Conservation (phyloP, 1,140 invertebrate genomes). For the Calycopis cecrops region DNA sequence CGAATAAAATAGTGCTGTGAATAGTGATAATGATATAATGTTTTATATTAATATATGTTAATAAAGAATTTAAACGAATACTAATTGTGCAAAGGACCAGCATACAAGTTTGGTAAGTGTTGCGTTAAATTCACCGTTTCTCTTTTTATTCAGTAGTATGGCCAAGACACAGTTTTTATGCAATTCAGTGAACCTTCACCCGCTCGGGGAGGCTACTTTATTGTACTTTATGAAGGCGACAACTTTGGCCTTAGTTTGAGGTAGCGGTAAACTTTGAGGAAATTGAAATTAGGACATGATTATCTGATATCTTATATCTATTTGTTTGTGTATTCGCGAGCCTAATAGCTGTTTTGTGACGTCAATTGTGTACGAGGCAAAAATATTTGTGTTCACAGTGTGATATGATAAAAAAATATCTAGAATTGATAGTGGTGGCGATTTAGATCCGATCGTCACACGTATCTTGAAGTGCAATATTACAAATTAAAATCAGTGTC, state of each 20-base stretch:
- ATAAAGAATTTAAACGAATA: conserved; percentile 33
- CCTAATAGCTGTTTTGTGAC: conserved; percentile 48
- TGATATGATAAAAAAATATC: conserved; percentile 66
- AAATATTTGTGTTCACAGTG: conserved; percentile 47
- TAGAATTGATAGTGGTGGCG: conserved; percentile 45
- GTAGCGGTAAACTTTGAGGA: conserved; percentile 36
- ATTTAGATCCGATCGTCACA: conserved; percentile 29
- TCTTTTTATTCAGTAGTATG: conserved; percentile 47
- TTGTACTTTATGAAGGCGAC: conserved; percentile 17
- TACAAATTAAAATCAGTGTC: not conserved
- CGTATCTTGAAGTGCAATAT: not conserved
- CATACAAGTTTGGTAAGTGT: conserved; percentile 64
- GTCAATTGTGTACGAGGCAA: conserved; percentile 48
- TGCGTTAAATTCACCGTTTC: conserved; percentile 54
- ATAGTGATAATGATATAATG: conserved; percentile 56
- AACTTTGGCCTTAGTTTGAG: conserved; percentile 28
- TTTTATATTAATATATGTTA: conserved; percentile 54
- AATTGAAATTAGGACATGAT: conserved; percentile 46
- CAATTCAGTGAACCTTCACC: conserved; percentile 40
- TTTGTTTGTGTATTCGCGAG: conserved; percentile 52
- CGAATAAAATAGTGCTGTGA: conserved; percentile 52
- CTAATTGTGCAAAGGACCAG: conserved; percentile 27
- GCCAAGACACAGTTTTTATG: conserved; percentile 38
- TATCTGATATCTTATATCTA: conserved; percentile 33
- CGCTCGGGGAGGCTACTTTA: conserved; percentile 13